Conservation (phyloP, 2,888 invertebrate genomes). For the Diploptera punctata region DNA sequence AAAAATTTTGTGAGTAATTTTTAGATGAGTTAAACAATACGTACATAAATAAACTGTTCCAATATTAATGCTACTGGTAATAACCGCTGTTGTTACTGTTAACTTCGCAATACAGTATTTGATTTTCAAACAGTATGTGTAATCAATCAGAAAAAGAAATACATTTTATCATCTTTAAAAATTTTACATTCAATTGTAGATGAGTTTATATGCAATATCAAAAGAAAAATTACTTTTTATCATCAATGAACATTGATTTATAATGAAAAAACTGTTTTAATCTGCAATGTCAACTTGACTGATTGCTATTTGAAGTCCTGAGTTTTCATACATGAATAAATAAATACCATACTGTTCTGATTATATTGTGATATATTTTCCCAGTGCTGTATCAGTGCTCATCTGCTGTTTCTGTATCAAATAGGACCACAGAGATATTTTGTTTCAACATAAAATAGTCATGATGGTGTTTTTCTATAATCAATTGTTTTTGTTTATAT, state of each 20-base stretch:
- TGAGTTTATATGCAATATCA: background rate
- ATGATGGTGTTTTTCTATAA: no score
- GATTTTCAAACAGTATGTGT: conserved; percentile 17
- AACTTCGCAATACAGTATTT: conserved; percentile 23
- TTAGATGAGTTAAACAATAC: conserved; percentile 28
- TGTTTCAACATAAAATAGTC: no score
- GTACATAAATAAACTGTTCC: conserved; percentile 22
- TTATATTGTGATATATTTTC: background rate
- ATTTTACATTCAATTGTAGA: background rate
- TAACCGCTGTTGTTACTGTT: conserved; percentile 21
- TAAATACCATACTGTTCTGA: background rate
- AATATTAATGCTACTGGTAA: conserved; percentile 23
- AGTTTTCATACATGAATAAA: background rate
- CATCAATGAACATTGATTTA: background rate
- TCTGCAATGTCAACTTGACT: background rate
- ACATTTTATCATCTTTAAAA: background rate
- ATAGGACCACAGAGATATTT: no score
- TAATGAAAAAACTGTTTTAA: background rate
- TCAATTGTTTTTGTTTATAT: no score
- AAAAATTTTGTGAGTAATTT: conserved; percentile 27
- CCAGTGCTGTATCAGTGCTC: no score
- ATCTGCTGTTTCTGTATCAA: no score
- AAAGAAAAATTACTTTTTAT: background rate
- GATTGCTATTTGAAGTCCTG: background rate
- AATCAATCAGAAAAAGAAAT: background rate